Evolutionary conservation across 2,888 invertebrate genomes (phyloP).

Genomic region (Acanthacorydalis orientalis): DNA sequence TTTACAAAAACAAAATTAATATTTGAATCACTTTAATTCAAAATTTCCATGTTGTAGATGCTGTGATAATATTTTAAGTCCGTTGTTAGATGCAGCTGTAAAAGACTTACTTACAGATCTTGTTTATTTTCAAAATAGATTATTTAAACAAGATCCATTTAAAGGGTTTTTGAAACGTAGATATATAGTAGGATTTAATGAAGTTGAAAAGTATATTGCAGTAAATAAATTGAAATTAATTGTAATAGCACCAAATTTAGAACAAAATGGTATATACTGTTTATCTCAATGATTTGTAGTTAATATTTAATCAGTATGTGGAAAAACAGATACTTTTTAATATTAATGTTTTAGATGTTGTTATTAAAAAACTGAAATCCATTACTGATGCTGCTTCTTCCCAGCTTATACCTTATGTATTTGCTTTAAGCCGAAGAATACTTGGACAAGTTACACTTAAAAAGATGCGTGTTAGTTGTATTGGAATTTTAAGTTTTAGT

Average conservation of each 20-base stretch:
- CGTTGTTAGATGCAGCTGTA: constrained; percentile 31
- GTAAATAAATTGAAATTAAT: constrained; percentile 39
- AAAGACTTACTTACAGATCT: constrained; percentile 33
- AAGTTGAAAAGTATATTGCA: constrained; percentile 37
- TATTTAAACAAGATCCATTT: constrained; percentile 36
- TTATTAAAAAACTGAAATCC: constrained; percentile 34
- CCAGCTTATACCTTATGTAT: constrained; percentile 37
- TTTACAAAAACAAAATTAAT: neutral
- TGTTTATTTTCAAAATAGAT: constrained; percentile 41
- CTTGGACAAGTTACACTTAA: constrained; percentile 38
- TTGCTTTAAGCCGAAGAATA: constrained; percentile 35
- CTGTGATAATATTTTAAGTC: constrained; percentile 40
- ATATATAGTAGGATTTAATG: constrained; percentile 42
- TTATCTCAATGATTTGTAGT: too few species aligned
- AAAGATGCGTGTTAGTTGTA: constrained; percentile 39
- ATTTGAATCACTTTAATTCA: neutral
- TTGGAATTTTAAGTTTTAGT: constrained; percentile 43
- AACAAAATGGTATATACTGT: constrained; percentile 18
- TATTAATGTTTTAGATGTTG: constrained; percentile 27
- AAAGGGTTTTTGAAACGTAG: constrained; percentile 38
- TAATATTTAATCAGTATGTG: too few species aligned
- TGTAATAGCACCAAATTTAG: constrained; percentile 45
- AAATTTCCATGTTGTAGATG: constrained; percentile 21
- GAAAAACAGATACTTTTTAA: too few species aligned
- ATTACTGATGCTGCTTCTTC: constrained; percentile 31